phyloP scores from a whole-genome alignment of 1,140 invertebrate genomes.

The Neotoxoptera formosana region DNA sequence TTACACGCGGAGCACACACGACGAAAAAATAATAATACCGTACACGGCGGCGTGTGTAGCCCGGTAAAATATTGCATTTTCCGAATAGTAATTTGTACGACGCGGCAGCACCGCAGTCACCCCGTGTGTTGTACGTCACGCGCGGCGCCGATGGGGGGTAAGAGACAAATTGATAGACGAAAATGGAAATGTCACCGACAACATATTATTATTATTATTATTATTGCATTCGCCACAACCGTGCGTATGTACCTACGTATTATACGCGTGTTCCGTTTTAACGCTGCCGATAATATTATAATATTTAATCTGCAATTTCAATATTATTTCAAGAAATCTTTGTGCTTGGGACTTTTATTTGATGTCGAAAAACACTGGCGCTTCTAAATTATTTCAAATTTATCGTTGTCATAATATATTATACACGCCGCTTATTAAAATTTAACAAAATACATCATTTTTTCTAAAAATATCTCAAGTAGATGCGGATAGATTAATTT shows the following conservation, averaged over 20 bases:
- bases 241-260: too few species aligned
- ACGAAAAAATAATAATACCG: neutral
- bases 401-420: too few species aligned
- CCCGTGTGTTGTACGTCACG: neutral
- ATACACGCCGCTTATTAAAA: too few species aligned
- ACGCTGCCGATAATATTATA: constrained; percentile 10
- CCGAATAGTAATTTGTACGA: constrained; percentile 19
- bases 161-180: constrained; percentile 35
- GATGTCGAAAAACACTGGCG: neutral
- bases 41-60: neutral
- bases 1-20: neutral
- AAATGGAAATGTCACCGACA: constrained; percentile 31
- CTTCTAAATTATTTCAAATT: too few species aligned
- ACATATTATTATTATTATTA: constrained; percentile 28
- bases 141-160: neutral
- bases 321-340: neutral
- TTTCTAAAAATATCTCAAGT: too few species aligned
- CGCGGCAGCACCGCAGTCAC: too few species aligned
- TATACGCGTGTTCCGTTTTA: neutral
- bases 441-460: too few species aligned
- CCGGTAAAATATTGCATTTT: constrained; percentile 13
- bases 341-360: neutral
- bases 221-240: neutral
- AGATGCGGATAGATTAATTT: too few species aligned
- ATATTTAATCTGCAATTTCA: neutral